Conservation (phyloP, 2,888 invertebrate genomes). For the Frankliniella intonsa region DNA sequence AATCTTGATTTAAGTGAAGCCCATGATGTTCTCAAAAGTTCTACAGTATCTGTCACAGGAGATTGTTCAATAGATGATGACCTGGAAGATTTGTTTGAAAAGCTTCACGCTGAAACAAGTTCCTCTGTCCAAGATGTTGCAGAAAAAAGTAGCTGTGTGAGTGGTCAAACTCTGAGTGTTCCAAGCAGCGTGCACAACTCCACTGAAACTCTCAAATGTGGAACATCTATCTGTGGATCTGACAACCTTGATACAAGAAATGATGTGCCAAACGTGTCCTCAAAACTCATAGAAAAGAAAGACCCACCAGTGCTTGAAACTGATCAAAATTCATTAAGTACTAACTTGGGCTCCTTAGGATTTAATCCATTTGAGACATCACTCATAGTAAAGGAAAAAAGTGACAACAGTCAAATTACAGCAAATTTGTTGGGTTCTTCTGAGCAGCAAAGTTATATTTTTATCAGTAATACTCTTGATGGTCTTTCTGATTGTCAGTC, state of each 20-base stretch:
- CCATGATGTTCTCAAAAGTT: neutral
- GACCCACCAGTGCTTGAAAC: neutral
- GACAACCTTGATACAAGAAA: neutral
- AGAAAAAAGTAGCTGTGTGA: neutral
- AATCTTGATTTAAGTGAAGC: neutral
- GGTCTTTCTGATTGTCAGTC: neutral
- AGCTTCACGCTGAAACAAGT: neutral
- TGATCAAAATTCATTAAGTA: neutral
- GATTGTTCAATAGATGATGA: slow-evolving; percentile 20
- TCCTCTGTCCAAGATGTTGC: neutral
- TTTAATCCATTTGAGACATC: neutral
- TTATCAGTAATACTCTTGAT: neutral
- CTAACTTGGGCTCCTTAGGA: neutral
- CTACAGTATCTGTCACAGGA: neutral
- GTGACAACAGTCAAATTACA: neutral
- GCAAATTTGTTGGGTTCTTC: neutral
- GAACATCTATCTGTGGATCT: neutral
- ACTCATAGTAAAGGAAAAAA: neutral
- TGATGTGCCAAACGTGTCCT: neutral
- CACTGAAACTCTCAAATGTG: no score
- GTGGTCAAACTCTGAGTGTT: neutral
- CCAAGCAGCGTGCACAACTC: no score
- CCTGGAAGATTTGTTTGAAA: neutral
- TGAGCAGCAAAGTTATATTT: neutral
- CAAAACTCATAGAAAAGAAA: neutral